Conservation (phyloP, 2,888 invertebrate genomes). For the Tipula vernalis region DNA sequence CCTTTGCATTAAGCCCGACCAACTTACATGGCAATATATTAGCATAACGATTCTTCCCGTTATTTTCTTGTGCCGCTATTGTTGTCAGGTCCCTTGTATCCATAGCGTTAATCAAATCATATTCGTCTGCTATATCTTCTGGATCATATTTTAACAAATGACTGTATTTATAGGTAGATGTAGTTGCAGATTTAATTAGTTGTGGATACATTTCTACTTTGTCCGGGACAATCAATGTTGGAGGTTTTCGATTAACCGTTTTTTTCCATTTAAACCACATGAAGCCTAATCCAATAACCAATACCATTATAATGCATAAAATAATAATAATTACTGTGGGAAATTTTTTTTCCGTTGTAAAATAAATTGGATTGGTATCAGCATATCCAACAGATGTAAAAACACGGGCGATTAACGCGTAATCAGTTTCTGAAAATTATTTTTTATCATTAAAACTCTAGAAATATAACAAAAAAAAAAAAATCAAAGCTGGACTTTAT, state of each 20-base stretch:
- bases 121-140: background rate
- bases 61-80: constrained; percentile 30
- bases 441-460: no score
- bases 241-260: background rate
- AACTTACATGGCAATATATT: constrained; percentile 60
- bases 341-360: constrained; percentile 30
- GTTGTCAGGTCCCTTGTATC: background rate
- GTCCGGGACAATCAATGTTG: constrained; percentile 28
- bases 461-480: no score
- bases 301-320: constrained; percentile 17
- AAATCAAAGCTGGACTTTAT: no score
- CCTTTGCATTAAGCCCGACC: background rate
- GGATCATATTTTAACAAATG: constrained; percentile 41
- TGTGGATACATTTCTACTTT: constrained; percentile 22
- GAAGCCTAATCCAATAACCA: constrained; percentile 26
- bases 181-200: background rate
- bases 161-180: constrained; percentile 28
- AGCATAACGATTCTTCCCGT: constrained; percentile 57
- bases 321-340: background rate
- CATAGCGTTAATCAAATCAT: background rate
- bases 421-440: constrained; percentile 39
- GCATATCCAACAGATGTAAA: constrained; percentile 47
- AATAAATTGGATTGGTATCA: constrained; percentile 37
- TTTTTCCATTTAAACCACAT: constrained; percentile 10
- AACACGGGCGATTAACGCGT: constrained; percentile 51